Base-by-base conservation (phyloP, 1,140 invertebrate species). In the Drosophila tani region DNA sequence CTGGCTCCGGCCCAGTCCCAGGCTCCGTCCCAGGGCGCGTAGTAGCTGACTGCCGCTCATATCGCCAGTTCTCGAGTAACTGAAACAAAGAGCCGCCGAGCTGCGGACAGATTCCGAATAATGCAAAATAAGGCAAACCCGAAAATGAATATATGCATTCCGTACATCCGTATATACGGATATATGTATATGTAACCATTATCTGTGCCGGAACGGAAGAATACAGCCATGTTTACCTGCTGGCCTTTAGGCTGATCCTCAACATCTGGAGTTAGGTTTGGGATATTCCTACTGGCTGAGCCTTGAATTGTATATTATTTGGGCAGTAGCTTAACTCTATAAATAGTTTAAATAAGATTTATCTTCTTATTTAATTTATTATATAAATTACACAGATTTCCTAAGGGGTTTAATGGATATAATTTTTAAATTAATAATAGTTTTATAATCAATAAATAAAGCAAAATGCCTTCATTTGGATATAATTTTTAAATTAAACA, bases 1-100 rank as follows among this genome's bases (percentile, higher is more conserved):
- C 38, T 83, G 79, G 2, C 41, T 59, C 2, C 87, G 63, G 11
- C 91, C 84, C 56, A 65, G 32, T 24, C 91, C 87, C 24, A 91
- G 38, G 1, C 80, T 62, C 24, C 87, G 77, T 21, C 64, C 63
- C 47, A 91, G 38, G 17, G 87, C 80, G 29, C 63, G 64, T 19
- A 83, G 38, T 58, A 91, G 27, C 63, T 82, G 83, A 32, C 53
- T 66, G 41, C 85, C 71, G 53, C 69, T 68, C 86, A 88, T 88
- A 40, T 75, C 74, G 74, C 43, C 55, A 55, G 74, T 65, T 78
- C 59, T 56, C 59, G 46, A 59, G 60, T 58, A 71, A 87, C 84
- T 87, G 78, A 87, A 69, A 70, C 65, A 59, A 65, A 70, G 65
- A 58, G 40, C 51, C 57, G 49, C 51, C 57, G 49, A 55, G 32